phyloP scores from a whole-genome alignment of 2,888 invertebrate genomes.

The Plusia festucae region DNA sequence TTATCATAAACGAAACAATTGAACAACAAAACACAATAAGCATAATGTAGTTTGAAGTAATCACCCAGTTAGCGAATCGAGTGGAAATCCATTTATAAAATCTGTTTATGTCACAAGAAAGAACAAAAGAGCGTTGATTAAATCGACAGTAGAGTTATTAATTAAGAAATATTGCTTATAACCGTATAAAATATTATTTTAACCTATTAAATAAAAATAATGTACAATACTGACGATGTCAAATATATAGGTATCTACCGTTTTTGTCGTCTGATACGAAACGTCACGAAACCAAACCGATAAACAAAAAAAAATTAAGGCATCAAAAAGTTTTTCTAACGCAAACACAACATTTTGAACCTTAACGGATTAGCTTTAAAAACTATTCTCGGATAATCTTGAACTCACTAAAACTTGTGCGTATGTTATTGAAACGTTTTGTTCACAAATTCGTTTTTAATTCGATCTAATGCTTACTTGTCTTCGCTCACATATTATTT shows the following conservation, averaged over 20 bases:
- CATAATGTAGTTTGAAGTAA: constrained; percentile 7
- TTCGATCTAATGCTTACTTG: neutral
- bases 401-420: neutral
- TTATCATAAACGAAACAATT: neutral
- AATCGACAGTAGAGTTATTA: constrained; percentile 26
- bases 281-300: constrained; percentile 18
- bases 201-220: constrained; percentile 44
- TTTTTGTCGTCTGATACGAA: constrained; percentile 36
- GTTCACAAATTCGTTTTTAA: constrained; percentile 4
- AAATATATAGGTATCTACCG: constrained; percentile 24
- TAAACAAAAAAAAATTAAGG: neutral
- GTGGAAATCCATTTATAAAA: constrained; percentile 14
- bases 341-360: neutral
- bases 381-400: neutral
- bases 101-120: neutral
- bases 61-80: constrained; percentile 11
- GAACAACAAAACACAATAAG: neutral
- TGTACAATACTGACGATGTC: constrained; percentile 42
- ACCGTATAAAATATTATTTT: constrained; percentile 31
- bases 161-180: constrained; percentile 40
- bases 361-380: neutral
- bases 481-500: neutral
- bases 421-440: constrained; percentile 1
- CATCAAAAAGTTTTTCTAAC: neutral
- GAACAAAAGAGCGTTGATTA: constrained; percentile 40